These are phyloP conservation scores for Pachydiplax longipennis DNA, from an alignment of 2,888 invertebrate genomes.

Conservation along the genomic window DNA sequence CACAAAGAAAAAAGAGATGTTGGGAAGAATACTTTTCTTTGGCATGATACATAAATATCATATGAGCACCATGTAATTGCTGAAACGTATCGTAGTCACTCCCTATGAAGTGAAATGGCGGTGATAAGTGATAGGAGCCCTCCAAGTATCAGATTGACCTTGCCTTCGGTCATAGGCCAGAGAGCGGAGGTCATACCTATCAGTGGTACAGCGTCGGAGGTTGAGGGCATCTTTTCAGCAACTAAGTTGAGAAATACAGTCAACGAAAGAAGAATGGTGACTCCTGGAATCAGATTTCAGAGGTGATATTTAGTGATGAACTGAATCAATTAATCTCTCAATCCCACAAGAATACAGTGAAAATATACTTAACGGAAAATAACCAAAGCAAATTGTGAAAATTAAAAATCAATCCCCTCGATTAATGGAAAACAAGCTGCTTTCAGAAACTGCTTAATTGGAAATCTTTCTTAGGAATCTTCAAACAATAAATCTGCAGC, in stretches of 20 bases:
- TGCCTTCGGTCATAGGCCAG: conserved; percentile 49
- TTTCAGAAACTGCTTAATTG: not conserved
- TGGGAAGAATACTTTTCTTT: conserved; percentile 11
- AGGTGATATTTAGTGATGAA: conserved; percentile 45
- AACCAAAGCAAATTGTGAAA: not conserved
- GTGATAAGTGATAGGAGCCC: conserved; percentile 53
- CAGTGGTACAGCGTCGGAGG: conserved; percentile 99
- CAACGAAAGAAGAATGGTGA: conserved; percentile 98
- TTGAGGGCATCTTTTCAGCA: conserved; percentile 99
- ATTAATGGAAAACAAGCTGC: conserved; percentile 1
- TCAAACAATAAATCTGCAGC: not conserved
- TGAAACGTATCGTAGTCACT: conserved; percentile 25
- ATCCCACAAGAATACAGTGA: conserved; percentile 71
- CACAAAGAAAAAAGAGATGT: not conserved
- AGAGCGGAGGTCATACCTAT: conserved; percentile 80
- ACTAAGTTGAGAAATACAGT: conserved; percentile 99
- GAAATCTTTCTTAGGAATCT: not conserved
- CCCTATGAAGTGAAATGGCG: conserved; percentile 21
- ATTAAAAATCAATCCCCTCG: conserved; percentile 7
- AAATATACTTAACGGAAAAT: conserved; percentile 59
- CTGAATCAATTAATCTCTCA: not conserved
- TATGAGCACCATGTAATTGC: conserved; percentile 26
- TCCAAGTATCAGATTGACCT: conserved; percentile 64
- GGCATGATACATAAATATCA: not conserved
- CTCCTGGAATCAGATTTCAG: conserved; percentile 72